Percentiles rank a stretch among this genome's conserved stretches.
phyloP scores from a whole-genome alignment of 1,140 invertebrate genomes.

The Dreissena rostriformis region DNA sequence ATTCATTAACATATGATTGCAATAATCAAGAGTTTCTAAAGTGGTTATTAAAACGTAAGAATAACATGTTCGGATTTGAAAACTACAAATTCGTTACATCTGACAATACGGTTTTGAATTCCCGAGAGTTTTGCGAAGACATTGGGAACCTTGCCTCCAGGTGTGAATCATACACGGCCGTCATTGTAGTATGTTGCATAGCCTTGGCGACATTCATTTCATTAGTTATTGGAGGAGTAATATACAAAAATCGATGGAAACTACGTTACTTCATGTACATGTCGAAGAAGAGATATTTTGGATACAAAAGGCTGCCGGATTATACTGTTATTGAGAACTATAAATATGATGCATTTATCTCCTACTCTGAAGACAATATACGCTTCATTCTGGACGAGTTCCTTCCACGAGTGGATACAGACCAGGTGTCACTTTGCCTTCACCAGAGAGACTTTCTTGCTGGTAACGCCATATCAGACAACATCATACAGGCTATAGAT shows the following conservation, averaged over 20 bases:
- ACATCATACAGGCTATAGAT: constrained; percentile 84
- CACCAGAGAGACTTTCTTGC: constrained; percentile 72
- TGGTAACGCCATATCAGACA: constrained; percentile 83
- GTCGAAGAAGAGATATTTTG: constrained; percentile 30
- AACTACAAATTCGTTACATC: constrained; percentile 1
- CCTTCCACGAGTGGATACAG: constrained; percentile 54
- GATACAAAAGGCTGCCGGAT: constrained; percentile 7
- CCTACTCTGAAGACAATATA: constrained; percentile 59
- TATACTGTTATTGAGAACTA: constrained; percentile 9
- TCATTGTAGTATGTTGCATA: neutral
- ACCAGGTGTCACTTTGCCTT: constrained; percentile 62
- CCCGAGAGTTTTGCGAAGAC: neutral
- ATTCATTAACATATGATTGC: constrained; percentile 27
- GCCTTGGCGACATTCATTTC: constrained; percentile 6
- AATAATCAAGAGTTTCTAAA: constrained; percentile 1
- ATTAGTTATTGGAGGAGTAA: constrained; percentile 16
- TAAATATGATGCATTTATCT: constrained; percentile 66
- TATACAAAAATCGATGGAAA: constrained; percentile 45
- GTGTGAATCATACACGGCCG: neutral
- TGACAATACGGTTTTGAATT: neutral
- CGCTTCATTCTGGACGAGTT: constrained; percentile 57
- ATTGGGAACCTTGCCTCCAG: no score
- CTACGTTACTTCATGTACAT: constrained; percentile 29
- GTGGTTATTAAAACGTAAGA: constrained; percentile 16
- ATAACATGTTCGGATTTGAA: neutral